Evolutionary conservation across 2,113 vertebrate species (phyloP).

Genomic region (Lichenostomus cassidix): DNA sequence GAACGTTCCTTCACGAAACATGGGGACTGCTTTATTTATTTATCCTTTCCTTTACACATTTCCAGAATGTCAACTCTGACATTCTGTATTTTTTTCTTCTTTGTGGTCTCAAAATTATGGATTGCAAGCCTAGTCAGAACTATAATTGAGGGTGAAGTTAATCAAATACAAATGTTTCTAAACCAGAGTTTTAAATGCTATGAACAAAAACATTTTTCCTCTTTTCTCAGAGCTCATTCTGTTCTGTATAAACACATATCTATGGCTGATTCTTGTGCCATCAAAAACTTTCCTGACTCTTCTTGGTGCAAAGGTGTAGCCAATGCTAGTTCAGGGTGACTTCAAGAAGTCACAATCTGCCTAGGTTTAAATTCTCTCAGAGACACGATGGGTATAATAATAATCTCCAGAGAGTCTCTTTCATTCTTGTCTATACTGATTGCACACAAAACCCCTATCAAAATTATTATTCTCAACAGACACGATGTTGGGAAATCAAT

Average conservation of each 20-base stretch:
- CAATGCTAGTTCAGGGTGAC: not conserved
- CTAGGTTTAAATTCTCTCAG: not conserved
- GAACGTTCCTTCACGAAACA: not conserved
- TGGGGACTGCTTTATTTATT: conserved; percentile 16
- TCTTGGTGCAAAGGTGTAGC: not conserved
- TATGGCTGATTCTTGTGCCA: not conserved
- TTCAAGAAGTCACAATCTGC: not conserved
- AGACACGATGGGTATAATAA: not conserved
- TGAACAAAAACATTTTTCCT: not conserved
- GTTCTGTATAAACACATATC: not conserved
- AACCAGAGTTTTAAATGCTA: not conserved
- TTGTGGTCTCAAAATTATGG: conserved; percentile 7
- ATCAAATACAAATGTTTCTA: conserved; percentile 45
- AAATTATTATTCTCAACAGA: not conserved
- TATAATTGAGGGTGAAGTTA: conserved; percentile 25
- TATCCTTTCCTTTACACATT: not conserved
- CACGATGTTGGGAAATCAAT: not conserved
- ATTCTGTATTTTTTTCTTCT: conserved; percentile 23
- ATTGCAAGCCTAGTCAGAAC: conserved; percentile 13
- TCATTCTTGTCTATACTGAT: not conserved
- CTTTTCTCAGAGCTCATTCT: not conserved
- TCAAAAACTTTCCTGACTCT: not conserved
- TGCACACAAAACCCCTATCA: not conserved
- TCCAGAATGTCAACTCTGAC: conserved; percentile 14
- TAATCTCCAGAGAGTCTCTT: not conserved